A percentile compares a stretch with the other conserved stretches of the same genome.
Conservation (phyloP, 2,797 vertebrate species). For the Microctenopoma stevenorrisi region DNA sequence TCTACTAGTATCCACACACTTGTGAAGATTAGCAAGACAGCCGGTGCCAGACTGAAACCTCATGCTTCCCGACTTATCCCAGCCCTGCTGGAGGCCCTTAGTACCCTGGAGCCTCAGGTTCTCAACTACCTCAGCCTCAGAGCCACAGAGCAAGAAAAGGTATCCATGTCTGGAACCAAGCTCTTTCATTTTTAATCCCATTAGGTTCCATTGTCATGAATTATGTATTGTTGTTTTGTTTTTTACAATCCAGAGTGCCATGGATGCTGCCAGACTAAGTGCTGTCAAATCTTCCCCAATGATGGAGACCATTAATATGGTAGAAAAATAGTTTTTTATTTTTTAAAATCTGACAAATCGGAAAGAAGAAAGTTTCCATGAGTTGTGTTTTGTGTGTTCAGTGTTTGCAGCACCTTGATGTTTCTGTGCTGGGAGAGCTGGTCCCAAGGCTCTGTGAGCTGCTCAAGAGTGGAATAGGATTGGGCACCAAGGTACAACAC, state of each 20-base stretch:
- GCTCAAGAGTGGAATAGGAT: slow-evolving; percentile 93
- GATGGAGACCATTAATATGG: slow-evolving; percentile 99
- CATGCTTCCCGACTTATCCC: slow-evolving; percentile 95
- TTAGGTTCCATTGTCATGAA: background rate
- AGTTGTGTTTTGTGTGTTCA: slow-evolving; percentile 55
- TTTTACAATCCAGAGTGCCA: slow-evolving; percentile 84
- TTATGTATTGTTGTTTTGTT: background rate
- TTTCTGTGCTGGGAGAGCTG: slow-evolving; percentile 91
- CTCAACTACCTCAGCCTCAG: slow-evolving; percentile 97
- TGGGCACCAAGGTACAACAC: slow-evolving; percentile 93
- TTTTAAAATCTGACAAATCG: slow-evolving; percentile 1
- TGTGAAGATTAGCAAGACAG: slow-evolving; percentile 98
- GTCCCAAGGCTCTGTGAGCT: slow-evolving; percentile 95
- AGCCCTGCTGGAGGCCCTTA: slow-evolving; percentile 93
- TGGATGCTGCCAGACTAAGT: slow-evolving; percentile 96
- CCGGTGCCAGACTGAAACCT: slow-evolving; percentile 93
- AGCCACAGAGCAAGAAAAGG: slow-evolving; percentile 98
- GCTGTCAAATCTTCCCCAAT: slow-evolving; percentile 98
- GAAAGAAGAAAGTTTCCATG: slow-evolving; percentile 1
- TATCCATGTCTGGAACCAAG: slow-evolving; percentile 43
- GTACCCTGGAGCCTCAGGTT: slow-evolving; percentile 95
- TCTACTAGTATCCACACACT: slow-evolving; percentile 92
- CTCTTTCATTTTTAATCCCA: background rate
- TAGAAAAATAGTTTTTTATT: slow-evolving; percentile 53
- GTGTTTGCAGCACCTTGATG: slow-evolving; percentile 97